Base-by-base conservation (phyloP, 1,140 invertebrate genomes). In the Papilio helenus region DNA sequence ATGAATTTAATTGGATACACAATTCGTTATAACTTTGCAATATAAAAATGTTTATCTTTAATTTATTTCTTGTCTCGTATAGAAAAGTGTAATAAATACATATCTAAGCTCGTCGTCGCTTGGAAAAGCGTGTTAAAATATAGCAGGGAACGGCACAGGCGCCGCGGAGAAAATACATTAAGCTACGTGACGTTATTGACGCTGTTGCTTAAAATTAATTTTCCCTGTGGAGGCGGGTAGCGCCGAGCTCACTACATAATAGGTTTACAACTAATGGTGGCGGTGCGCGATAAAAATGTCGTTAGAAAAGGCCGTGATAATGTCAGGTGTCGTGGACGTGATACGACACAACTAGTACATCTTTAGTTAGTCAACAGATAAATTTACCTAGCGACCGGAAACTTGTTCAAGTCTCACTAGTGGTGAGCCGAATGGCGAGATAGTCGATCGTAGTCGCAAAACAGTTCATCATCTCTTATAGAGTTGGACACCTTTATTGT, bases 231-330 rank as follows among this genome's bases (percentile, higher is more conserved):
- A 46, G 61, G 14, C 12, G 26, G 61, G n/a, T n/a, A 16, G n/a
- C 20, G 72, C 5, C 14, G 39, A 20, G 72, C 20, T 23, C 23
- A 73, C 42, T 73, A 44, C 72, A 73, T 73, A 73, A 73, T 73
- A 73, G 72, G 72, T 73, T 73, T 73, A 73, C 72, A 73, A 73
- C 72, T 73, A 73, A 73, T 73, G 72, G 72, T 49, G 72, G 72
- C 72, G 44, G 9, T 42, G 18, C 3, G 44, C 42, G 72, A 73
- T 73, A 73, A 73, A 73, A 73, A 73, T 73, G 72, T 73, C 72
- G 42, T 73, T 73, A 73, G 42, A 46, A 44, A 44, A 44, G n/a
- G 20, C 18, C 72, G 5, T 26, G 72, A 73, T 73, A 46, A 73
- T 49, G 42, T 44, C 44, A 65, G 61, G 23, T 20, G 10, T 26